Evolutionary conservation across 1,140 invertebrate species (phyloP).

Genomic region (Halictus rubicundus): DNA sequence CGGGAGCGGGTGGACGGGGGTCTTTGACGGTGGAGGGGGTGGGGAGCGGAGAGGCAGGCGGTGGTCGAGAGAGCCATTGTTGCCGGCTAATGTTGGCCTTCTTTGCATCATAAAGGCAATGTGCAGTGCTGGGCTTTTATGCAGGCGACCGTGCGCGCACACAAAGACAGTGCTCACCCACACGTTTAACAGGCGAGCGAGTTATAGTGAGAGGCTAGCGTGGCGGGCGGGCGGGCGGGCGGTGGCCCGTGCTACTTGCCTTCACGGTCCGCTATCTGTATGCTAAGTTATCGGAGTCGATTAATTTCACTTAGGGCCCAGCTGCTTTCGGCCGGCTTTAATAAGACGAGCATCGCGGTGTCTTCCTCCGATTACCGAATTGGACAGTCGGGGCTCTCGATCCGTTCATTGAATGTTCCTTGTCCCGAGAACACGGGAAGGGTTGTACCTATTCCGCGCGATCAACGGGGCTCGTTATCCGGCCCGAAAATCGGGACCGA

Average conservation of each 20-base stretch:
- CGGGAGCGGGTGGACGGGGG: background rate
- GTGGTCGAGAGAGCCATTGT: constrained; percentile 62
- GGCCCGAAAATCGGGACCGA: background rate
- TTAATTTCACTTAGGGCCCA: constrained; percentile 65
- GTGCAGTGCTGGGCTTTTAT: constrained; percentile 62
- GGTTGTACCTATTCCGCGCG: background rate
- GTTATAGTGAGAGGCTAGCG: too few species aligned
- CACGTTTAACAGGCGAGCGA: background rate
- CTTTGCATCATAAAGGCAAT: constrained; percentile 71
- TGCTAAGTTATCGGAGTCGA: constrained; percentile 55
- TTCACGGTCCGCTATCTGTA: constrained; percentile 53
- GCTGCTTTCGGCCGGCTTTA: constrained; percentile 42
- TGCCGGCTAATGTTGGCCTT: constrained; percentile 69
- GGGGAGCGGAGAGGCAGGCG: constrained; percentile 20
- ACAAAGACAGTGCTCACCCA: constrained; percentile 39
- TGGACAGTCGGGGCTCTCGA: background rate
- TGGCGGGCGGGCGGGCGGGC: constrained; percentile 17
- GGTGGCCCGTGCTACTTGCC: constrained; percentile 36
- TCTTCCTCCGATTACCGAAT: background rate
- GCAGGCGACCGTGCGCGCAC: constrained; percentile 52
- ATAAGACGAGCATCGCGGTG: constrained; percentile 21
- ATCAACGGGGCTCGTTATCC: too few species aligned
- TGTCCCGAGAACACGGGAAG: background rate
- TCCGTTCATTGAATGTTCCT: background rate
- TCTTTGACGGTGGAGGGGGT: background rate